These are phyloP conservation scores for Calephelis virginiensis DNA, from an alignment of 1,140 invertebrate genomes.

Conservation along the genomic window DNA sequence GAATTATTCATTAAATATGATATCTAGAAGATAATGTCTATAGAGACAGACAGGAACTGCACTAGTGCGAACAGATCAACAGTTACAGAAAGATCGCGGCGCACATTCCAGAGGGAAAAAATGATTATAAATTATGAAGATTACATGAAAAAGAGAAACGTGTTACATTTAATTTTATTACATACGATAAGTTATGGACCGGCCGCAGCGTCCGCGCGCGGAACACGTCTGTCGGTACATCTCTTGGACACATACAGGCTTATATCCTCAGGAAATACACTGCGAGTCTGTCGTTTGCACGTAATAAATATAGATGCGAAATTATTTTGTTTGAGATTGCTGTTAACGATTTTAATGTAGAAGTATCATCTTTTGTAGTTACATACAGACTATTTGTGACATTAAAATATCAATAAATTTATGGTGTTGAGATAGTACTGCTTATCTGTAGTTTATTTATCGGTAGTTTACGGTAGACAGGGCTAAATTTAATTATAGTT, in stretches of 20 bases:
- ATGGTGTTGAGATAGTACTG: constrained; percentile 70
- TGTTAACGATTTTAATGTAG: constrained; percentile 37
- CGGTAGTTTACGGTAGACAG: too few species aligned
- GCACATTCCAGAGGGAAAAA: constrained; percentile 69
- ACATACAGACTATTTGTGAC: constrained; percentile 78
- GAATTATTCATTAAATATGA: constrained; percentile 21
- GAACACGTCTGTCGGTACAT: constrained; percentile 61
- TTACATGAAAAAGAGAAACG: constrained; percentile 78
- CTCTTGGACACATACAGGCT: neutral
- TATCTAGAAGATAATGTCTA: constrained; percentile 22
- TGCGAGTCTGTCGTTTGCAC: constrained; percentile 25
- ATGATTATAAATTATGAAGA: constrained; percentile 77
- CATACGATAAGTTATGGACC: constrained; percentile 76
- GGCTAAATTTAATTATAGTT: too few species aligned
- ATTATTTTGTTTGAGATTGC: constrained; percentile 19
- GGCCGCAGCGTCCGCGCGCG: constrained; percentile 69
- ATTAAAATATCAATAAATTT: constrained; percentile 79
- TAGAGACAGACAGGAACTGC: constrained; percentile 22
- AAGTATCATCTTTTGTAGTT: constrained; percentile 51
- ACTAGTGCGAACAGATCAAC: constrained; percentile 12
- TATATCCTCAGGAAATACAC: neutral
- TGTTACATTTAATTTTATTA: constrained; percentile 79
- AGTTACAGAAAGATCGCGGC: constrained; percentile 24
- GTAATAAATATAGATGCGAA: constrained; percentile 17
- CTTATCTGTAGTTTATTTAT: too few species aligned